Evolutionary conservation across 2,888 invertebrate species (phyloP).

Genomic region (Hecatera dysodea): DNA sequence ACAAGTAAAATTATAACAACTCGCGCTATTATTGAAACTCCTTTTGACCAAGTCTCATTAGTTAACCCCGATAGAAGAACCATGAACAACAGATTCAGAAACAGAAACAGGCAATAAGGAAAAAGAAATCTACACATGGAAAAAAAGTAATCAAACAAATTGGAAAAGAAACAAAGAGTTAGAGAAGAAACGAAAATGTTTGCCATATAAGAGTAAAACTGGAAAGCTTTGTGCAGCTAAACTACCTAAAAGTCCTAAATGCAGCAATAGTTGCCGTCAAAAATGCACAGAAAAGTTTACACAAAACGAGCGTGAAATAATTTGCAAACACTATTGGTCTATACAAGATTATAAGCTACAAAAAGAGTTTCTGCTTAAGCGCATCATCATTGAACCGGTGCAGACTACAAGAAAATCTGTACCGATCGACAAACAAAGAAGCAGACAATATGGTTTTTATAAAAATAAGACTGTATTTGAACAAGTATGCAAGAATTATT

Average conservation of each 20-base stretch:
- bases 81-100: constrained; percentile 14
- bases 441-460: constrained; percentile 23
- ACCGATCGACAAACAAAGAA: constrained; percentile 27
- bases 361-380: constrained; percentile 28
- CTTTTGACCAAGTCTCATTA: constrained; percentile 15
- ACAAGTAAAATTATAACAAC: constrained; percentile 23
- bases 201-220: constrained; percentile 37
- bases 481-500: constrained; percentile 29
- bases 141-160: constrained; percentile 15
- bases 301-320: constrained; percentile 19
- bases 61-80: constrained; percentile 9
- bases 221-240: constrained; percentile 33
- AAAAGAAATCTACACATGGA: constrained; percentile 28
- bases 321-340: constrained; percentile 33
- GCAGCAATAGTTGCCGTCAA: constrained; percentile 26
- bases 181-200: constrained; percentile 33
- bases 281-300: constrained; percentile 31
- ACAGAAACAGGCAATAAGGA: constrained; percentile 22
- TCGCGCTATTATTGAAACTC: constrained; percentile 17
- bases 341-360: constrained; percentile 27
- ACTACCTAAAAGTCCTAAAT: constrained; percentile 32
- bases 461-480: constrained; percentile 28
- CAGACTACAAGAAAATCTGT: constrained; percentile 25
- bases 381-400: constrained; percentile 25
- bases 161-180: constrained; percentile 35